A percentile compares a stretch with the other conserved stretches of the same genome.
phyloP scores from a whole-genome alignment of 2,888 invertebrate species.

The Lingula anatina region DNA sequence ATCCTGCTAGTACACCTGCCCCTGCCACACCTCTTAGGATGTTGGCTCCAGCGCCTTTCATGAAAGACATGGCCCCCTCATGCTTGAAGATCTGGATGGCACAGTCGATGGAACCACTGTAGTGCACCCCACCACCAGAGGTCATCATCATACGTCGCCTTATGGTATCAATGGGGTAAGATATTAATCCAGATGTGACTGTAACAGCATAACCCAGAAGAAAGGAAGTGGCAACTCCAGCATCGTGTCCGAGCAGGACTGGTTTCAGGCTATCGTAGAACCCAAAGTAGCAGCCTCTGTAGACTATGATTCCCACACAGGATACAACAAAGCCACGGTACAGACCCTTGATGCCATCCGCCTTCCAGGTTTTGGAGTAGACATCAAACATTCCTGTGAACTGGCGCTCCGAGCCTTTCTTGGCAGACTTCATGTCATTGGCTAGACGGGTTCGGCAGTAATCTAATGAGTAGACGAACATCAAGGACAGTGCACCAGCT shows the following conservation, averaged over 20 bases:
- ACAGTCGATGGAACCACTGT: slow-evolving; percentile 79
- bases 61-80: slow-evolving; percentile 79
- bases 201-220: not conserved
- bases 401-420: slow-evolving; percentile 59
- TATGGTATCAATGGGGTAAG: not conserved
- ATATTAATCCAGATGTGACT: not conserved
- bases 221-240: no score
- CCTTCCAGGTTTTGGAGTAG: slow-evolving; percentile 32
- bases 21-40: no score
- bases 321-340: slow-evolving; percentile 47
- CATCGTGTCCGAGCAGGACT: no score
- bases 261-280: slow-evolving; percentile 46
- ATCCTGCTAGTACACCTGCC: no score
- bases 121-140: not conserved
- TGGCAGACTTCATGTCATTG: slow-evolving; percentile 37
- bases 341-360: slow-evolving; percentile 38
- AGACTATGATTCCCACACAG: slow-evolving; percentile 44
- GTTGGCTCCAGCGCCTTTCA: slow-evolving; percentile 77
- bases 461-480: slow-evolving; percentile 47
- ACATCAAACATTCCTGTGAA: slow-evolving; percentile 71
- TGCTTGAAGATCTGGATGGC: slow-evolving; percentile 75
- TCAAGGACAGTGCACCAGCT: slow-evolving; percentile 40
- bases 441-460: slow-evolving; percentile 40
- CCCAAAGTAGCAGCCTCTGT: slow-evolving; percentile 47
- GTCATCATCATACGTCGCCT: not conserved